These are phyloP conservation scores for Elephantulus edwardii DNA, from an alignment of 2,113 vertebrate species.

Conservation along the genomic window DNA sequence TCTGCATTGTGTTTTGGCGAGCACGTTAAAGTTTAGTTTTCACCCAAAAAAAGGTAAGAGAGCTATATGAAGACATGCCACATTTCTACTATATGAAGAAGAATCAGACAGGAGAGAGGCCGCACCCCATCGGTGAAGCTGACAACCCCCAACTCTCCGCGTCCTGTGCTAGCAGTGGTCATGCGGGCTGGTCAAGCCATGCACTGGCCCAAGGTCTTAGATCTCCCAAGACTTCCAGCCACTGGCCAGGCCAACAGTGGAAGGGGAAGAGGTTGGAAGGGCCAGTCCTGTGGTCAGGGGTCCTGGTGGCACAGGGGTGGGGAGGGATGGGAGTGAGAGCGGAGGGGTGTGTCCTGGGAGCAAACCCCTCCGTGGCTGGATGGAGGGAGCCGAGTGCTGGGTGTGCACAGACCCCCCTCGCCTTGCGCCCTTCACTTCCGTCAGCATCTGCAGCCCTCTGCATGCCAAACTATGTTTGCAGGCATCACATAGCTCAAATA, in stretches of 20 bases:
- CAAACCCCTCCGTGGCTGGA: not conserved
- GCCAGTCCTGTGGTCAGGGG: not conserved
- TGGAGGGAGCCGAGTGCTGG: not conserved
- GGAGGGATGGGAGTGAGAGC: not conserved
- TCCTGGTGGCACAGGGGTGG: not conserved
- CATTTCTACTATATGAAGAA: not conserved
- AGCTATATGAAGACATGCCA: not conserved
- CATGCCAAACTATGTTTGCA: too few species aligned
- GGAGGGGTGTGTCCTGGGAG: not conserved
- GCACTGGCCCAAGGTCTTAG: not conserved
- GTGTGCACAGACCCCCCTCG: not conserved
- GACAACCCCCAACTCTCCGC: fast-evolving
- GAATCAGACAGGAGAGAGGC: not conserved
- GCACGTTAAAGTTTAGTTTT: not conserved
- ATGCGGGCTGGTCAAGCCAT: too few species aligned
- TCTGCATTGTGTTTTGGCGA: not conserved
- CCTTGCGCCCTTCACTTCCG: not conserved
- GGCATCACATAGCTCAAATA: too few species aligned
- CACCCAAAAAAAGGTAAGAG: not conserved
- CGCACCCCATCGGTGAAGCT: not conserved
- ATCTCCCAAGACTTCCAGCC: not conserved
- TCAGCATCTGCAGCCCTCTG: too few species aligned
- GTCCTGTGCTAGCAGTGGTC: not conserved
- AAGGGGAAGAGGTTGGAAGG: not conserved
- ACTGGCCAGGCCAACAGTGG: not conserved